A percentile compares a stretch with the other conserved stretches of the same genome.
Evolutionary conservation across 1,140 invertebrate genomes (phyloP).

Genomic region (Marisa cornuarietis): DNA sequence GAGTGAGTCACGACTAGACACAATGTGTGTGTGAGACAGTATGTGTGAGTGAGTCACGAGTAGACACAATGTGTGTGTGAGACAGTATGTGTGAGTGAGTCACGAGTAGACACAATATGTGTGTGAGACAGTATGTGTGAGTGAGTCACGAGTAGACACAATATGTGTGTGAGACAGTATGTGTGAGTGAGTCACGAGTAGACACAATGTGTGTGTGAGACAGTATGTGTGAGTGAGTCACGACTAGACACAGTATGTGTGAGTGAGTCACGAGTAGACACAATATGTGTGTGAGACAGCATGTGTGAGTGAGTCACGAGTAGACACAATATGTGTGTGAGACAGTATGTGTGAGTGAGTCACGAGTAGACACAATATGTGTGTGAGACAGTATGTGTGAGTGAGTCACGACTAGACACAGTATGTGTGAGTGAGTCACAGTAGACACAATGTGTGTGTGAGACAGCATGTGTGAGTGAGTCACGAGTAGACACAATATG

Average conservation of each 20-base stretch:
- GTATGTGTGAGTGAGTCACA: conserved; percentile 2
- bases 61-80: no score
- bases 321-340: no score
- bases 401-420: not conserved
- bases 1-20: no score
- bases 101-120: no score
- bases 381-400: not conserved
- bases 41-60: conserved; percentile 7
- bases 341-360: not conserved
- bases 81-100: not conserved
- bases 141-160: no score
- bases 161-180: not conserved
- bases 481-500: not conserved
- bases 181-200: conserved; percentile 7
- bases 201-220: no score
- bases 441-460: no score
- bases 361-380: no score
- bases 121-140: not conserved
- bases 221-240: no score
- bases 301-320: conserved; percentile 4
- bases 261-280: no score
- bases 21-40: not conserved
- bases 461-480: not conserved
- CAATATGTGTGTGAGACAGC: not conserved
- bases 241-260: not conserved